Conservation (phyloP, 2,797 vertebrate species). For the Melanotaenia parkinsoni region DNA sequence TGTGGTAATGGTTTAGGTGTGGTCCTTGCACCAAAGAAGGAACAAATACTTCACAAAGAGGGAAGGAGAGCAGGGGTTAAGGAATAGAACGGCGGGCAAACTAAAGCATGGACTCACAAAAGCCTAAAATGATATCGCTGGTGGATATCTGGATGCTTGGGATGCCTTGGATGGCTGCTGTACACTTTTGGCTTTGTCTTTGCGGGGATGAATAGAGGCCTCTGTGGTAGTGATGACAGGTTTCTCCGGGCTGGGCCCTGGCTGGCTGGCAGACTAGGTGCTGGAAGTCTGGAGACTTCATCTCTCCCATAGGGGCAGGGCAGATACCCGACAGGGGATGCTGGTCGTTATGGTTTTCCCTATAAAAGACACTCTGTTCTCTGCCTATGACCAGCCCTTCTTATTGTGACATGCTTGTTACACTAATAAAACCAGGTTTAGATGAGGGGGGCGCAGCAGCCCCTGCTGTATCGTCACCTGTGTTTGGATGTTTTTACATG, state of each 20-base stretch:
- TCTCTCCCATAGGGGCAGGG: conserved; percentile 61
- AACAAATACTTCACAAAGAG: conserved; percentile 12
- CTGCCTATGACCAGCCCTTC: conserved; percentile 34
- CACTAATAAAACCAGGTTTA: conserved; percentile 36
- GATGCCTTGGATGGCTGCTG: conserved; percentile 81
- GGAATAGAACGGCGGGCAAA: conserved; percentile 29
- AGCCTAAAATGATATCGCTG: conserved; percentile 81
- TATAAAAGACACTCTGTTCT: conserved; percentile 80
- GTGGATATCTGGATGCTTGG: conserved; percentile 83
- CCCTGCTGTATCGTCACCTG: conserved; percentile 10
- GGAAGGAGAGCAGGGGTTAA: conserved; percentile 15
- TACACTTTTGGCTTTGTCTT: conserved; percentile 84
- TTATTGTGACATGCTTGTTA: conserved; percentile 67
- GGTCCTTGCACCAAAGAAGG: conserved; percentile 4
- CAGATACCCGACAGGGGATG: conserved; percentile 61
- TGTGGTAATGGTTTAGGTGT: not conserved
- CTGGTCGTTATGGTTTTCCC: conserved; percentile 58
- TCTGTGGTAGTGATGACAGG: conserved; percentile 84
- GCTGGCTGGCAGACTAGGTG: conserved; percentile 68
- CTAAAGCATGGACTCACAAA: conserved; percentile 68
- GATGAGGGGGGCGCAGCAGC: conserved; percentile 9
- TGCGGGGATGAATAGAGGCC: conserved; percentile 81
- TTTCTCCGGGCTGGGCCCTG: conserved; percentile 68
- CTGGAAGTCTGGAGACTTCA: conserved; percentile 63
- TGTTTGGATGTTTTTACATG: conserved; percentile 38